Percentiles rank a stretch among this genome's conserved stretches.
Evolutionary conservation across 2,888 invertebrate species (phyloP).

Genomic region (Lasioglossum villosulum): DNA sequence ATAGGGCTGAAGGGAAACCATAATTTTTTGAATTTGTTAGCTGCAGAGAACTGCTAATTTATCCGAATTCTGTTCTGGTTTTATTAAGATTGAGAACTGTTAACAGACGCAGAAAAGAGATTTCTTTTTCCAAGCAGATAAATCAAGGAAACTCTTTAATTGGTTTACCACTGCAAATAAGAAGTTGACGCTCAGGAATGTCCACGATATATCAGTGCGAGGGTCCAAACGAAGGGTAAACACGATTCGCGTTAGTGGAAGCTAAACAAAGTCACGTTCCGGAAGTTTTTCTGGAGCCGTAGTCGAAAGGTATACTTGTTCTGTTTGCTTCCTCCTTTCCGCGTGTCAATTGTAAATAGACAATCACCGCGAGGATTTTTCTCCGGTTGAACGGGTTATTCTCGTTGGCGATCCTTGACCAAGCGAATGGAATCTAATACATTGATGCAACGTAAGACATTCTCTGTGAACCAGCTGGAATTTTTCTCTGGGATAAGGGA

Average conservation of each 20-base stretch:
- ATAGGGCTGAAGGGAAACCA: no score
- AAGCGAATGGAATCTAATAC: constrained; percentile 34
- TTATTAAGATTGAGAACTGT: not conserved
- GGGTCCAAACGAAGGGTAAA: constrained; percentile 17
- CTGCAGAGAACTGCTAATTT: no score
- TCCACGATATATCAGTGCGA: constrained; percentile 1
- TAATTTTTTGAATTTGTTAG: no score
- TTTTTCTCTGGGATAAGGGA: constrained; percentile 32
- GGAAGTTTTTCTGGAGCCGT: constrained; percentile 13
- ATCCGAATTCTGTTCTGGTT: no score
- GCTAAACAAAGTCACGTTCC: not conserved
- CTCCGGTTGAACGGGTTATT: constrained; percentile 30
- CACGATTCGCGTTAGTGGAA: constrained; percentile 16
- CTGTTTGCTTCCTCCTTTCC: not conserved
- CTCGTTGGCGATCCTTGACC: constrained; percentile 28
- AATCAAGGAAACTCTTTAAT: not conserved
- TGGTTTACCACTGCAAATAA: not conserved
- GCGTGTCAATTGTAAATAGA: constrained; percentile 23
- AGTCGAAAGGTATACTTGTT: not conserved
- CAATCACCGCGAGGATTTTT: constrained; percentile 34
- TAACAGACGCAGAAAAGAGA: not conserved
- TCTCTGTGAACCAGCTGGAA: constrained; percentile 1
- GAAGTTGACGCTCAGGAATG: not conserved
- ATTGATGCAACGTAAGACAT: constrained; percentile 46
- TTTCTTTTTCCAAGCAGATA: not conserved